Evolutionary conservation across 2,888 invertebrate genomes (phyloP).

Genomic region (Drosophila mimica): DNA sequence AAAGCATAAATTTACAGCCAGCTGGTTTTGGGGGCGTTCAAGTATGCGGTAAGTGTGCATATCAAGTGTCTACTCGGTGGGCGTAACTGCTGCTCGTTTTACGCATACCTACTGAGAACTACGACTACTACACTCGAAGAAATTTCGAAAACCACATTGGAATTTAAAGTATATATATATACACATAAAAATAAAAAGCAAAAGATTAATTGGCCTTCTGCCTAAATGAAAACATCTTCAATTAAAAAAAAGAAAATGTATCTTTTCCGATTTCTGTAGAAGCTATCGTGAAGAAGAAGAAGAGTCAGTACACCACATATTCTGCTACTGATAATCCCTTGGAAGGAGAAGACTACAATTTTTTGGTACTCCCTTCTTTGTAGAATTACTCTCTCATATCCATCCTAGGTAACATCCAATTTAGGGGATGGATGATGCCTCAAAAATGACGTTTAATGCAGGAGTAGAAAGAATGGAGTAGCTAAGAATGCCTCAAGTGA

Average conservation of each 20-base stretch:
- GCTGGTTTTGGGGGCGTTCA: conserved; percentile 24
- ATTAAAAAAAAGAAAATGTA: no score
- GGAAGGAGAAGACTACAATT: neutral
- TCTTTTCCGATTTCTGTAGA: no score
- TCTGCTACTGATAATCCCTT: neutral
- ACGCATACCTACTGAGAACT: conserved; percentile 9
- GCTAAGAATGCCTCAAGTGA: neutral
- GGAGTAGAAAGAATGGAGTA: fast-evolving
- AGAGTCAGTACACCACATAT: neutral
- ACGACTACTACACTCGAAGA: neutral
- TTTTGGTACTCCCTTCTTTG: neutral
- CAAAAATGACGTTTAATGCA: neutral
- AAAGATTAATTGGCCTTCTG: neutral
- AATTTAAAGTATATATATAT: neutral
- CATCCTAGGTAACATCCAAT: neutral
- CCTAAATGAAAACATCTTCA: no score
- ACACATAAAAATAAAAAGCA: neutral
- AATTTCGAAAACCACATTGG: neutral
- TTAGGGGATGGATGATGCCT: neutral
- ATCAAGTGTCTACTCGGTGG: conserved; percentile 32
- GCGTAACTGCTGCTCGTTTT: conserved; percentile 14
- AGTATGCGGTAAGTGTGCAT: neutral
- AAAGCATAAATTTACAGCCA: conserved; percentile 13
- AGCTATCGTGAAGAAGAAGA: neutral
- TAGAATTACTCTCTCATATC: neutral